Evolutionary conservation across 2,888 invertebrate genomes (phyloP).

Genomic region (Colostygia pectinataria): DNA sequence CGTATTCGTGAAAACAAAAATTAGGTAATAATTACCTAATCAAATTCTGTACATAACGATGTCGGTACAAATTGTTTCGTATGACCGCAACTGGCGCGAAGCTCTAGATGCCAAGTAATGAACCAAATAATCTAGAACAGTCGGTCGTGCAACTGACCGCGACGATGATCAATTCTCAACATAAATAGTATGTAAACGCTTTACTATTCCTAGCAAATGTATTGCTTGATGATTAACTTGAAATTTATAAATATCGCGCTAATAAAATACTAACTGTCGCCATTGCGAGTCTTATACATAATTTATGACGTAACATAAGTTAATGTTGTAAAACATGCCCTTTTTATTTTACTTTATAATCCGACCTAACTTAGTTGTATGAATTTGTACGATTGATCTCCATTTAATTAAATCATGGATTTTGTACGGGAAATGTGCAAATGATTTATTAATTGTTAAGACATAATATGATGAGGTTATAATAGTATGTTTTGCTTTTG

Average conservation of each 20-base stretch:
- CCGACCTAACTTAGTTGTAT: constrained; percentile 14
- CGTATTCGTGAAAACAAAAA: too few relatives aligned
- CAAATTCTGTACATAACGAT: too few relatives aligned
- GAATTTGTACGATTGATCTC: constrained; percentile 31
- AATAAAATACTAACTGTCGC: too few relatives aligned
- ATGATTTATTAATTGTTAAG: constrained; percentile 15
- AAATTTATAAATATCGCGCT: too few relatives aligned
- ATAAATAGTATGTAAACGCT: background rate
- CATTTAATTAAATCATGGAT: constrained; percentile 25
- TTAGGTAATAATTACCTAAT: too few relatives aligned
- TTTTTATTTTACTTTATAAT: constrained; percentile 11
- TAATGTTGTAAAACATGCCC: constrained; percentile 24
- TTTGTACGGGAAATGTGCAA: constrained; percentile 21
- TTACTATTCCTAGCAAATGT: background rate
- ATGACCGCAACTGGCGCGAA: background rate
- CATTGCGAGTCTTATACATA: background rate
- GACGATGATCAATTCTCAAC: background rate
- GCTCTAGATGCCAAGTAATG: background rate
- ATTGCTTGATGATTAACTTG: background rate
- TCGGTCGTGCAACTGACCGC: too few relatives aligned
- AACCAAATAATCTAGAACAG: too few relatives aligned
- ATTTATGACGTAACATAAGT: background rate
- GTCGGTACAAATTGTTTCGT: too few relatives aligned
- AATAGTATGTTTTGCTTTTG: constrained; percentile 8
- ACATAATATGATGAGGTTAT: constrained; percentile 4